Percentiles rank a stretch among this genome's conserved stretches.
Conservation (phyloP, 2,797 vertebrate species). For the Psittacula derbiana region DNA sequence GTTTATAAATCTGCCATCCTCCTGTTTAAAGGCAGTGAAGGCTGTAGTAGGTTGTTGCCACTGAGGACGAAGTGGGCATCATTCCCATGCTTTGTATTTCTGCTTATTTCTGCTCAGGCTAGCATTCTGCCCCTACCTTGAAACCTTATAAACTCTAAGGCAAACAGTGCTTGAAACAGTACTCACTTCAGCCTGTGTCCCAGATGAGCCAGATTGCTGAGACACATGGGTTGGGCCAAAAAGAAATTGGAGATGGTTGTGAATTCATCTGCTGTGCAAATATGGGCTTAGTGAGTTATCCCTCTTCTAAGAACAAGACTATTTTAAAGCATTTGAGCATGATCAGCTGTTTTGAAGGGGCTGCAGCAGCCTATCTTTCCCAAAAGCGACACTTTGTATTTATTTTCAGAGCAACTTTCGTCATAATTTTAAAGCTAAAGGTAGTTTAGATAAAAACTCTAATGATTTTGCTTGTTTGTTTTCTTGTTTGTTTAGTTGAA, state of each 20-base stretch:
- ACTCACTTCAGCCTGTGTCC: not conserved
- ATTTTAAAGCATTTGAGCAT: not conserved
- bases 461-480: not conserved
- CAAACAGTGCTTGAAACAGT: not conserved
- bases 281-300: not conserved
- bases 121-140: not conserved
- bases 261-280: not conserved
- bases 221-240: not conserved
- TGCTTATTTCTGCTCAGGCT: not conserved
- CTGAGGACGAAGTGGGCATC: not conserved
- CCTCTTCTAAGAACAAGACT: not conserved
- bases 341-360: not conserved
- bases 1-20: not conserved
- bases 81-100: fast-evolving
- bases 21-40: not conserved
- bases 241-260: not conserved
- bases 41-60: not conserved
- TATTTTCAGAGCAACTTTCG: not conserved
- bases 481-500: not conserved
- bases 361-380: not conserved
- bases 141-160: not conserved
- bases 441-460: not conserved
- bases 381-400: not conserved
- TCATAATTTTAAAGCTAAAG: not conserved
- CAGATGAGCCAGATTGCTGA: not conserved